Conservation (phyloP, 2,113 vertebrate genomes). For the Pseudopipra pipra region DNA sequence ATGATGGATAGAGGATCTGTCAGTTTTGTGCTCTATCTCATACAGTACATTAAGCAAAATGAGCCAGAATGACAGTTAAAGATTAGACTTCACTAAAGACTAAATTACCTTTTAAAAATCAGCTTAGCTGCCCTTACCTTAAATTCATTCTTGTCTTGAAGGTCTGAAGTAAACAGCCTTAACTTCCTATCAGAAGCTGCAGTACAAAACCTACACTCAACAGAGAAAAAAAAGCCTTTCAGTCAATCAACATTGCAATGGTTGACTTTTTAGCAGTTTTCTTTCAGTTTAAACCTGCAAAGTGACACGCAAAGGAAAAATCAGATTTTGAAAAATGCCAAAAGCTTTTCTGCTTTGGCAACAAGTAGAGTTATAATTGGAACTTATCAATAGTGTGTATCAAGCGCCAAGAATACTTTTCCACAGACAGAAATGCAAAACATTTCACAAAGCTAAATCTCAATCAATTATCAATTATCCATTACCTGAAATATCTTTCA, state of each 20-base stretch:
- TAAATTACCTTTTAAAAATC: neutral
- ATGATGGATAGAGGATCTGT: neutral
- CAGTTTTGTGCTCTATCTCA: neutral
- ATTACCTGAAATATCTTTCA: neutral
- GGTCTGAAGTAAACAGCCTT: slow-evolving; percentile 89
- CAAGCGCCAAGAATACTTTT: neutral
- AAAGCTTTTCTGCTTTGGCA: neutral
- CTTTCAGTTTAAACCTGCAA: neutral
- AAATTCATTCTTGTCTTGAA: slow-evolving; percentile 87
- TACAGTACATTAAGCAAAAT: neutral
- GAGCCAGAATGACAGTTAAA: neutral
- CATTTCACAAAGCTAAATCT: neutral
- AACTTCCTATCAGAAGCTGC: slow-evolving; percentile 89
- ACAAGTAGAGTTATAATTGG: neutral
- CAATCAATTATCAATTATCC: neutral
- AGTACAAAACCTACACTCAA: slow-evolving; percentile 87
- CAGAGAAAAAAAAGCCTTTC: neutral
- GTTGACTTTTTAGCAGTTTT: neutral
- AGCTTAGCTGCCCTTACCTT: slow-evolving; percentile 78
- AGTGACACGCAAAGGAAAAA: neutral
- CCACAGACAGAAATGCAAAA: neutral
- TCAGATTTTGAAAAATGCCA: neutral
- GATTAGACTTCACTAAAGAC: neutral
- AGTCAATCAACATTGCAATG: neutral
- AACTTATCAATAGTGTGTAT: neutral